A percentile compares a stretch with the other conserved stretches of the same genome.
Conservation (phyloP, 1,140 invertebrate genomes). For the Habropoda laboriosa region DNA sequence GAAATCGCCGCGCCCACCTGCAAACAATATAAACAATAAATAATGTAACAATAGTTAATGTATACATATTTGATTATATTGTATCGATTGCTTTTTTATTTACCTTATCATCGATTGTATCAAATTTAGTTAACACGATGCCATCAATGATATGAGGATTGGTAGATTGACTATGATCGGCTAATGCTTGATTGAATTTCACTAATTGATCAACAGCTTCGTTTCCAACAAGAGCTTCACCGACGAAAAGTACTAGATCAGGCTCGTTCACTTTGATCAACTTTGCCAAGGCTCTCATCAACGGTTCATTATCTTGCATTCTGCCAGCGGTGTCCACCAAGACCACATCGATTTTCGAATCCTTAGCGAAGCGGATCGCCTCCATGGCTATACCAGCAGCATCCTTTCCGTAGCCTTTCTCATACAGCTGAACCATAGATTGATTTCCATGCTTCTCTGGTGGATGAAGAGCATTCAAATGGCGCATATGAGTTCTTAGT, state of each 20-base stretch:
- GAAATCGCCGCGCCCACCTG: conserved; percentile 99
- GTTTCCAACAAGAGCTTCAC: conserved; percentile 99
- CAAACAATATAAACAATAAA: conserved; percentile 61
- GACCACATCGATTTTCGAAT: conserved; percentile 93
- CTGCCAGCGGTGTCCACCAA: conserved; percentile 98
- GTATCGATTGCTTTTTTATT: conserved; percentile 38
- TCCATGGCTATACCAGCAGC: conserved; percentile 98
- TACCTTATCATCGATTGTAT: conserved; percentile 99
- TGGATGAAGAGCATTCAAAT: conserved; percentile 97
- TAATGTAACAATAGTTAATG: conserved; percentile 8
- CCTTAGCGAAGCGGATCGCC: conserved; percentile 94
- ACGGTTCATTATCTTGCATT: conserved; percentile 99
- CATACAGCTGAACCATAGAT: conserved; percentile 96
- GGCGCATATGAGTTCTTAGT: conserved; percentile 95
- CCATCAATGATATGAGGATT: conserved; percentile 97
- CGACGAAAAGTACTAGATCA: conserved; percentile 98
- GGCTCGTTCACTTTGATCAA: conserved; percentile 95
- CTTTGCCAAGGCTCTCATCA: conserved; percentile 98
- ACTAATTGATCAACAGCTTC: conserved; percentile 99
- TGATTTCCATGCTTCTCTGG: conserved; percentile 86
- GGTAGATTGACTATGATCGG: conserved; percentile 91
- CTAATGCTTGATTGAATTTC: conserved; percentile 99
- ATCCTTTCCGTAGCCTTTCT: conserved; percentile 99
- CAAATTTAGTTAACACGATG: conserved; percentile 99
- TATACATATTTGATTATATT: background rate